Base-by-base conservation (phyloP, 1,140 invertebrate species). In the Drosophila nebulosa region DNA sequence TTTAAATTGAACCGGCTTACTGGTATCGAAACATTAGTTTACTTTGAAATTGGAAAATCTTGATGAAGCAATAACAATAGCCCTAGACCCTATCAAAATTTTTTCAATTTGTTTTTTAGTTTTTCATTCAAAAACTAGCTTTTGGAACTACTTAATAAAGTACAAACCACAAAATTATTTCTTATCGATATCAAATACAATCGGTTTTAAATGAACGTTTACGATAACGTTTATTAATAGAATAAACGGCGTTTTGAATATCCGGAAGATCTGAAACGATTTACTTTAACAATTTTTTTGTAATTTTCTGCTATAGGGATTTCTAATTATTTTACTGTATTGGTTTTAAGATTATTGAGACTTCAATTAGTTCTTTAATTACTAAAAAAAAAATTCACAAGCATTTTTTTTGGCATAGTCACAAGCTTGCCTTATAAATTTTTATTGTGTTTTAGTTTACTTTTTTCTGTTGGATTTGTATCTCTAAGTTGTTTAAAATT, bases 401-500 rank as follows among this genome's bases (percentile, higher is more conserved):
- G 1, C 7, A 21, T 18, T 55, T 30, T 74, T 67, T 22, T 64
- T 85, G 80, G 81, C 80, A 86, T 80, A n/a, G 78, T 86, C 81
- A 84, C 73, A 85, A 85, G 74, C 69, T 79, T 86, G 80, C 80
- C 80, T 65, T 86, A 73, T 80, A 67, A 64, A 24, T 39, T 57
- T 68, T 71, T 71, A 69, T 46, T 46, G 18, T 46, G 39, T 46
- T 46, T 46, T 46, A 21, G 6, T 21, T 21, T 21, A 21, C 9
- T 21, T 21, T 46, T 46, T 46, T 10, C 10, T 36, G n/a, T 4
- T 36, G 35, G 12, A 66, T 52, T 74, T 80, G 60, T 85, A 85
- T 86, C 81, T 81, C 78, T 86, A 85, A 52, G 69, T 65, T 81
- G 57, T 64, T 85, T 86, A 69, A 86, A 85, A 85, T 81, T 83